These are phyloP conservation scores for Cyaniris semiargus DNA, from an alignment of 2,888 invertebrate species.

Conservation along the genomic window DNA sequence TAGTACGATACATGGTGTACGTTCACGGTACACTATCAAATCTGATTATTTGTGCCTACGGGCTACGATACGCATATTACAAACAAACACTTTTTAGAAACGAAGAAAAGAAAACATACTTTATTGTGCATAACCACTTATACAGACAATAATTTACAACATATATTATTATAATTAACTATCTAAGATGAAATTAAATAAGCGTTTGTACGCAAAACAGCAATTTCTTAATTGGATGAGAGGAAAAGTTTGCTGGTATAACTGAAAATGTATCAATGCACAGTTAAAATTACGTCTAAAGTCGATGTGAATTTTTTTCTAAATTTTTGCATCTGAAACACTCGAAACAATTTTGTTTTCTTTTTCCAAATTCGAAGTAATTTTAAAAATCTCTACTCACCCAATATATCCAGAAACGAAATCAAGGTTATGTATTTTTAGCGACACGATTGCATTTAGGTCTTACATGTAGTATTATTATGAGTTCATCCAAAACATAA, in stretches of 20 bases:
- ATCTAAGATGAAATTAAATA: not conserved
- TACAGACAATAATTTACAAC: not conserved
- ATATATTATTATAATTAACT: not conserved
- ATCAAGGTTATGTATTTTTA: conserved; percentile 20
- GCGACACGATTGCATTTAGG: conserved; percentile 8
- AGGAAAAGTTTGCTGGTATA: too few species aligned
- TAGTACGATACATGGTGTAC: conserved; percentile 58
- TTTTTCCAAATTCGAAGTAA: not conserved
- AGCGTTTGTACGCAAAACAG: not conserved
- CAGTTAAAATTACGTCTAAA: too few species aligned
- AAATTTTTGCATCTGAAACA: not conserved
- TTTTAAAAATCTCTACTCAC: not conserved
- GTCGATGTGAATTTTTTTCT: too few species aligned
- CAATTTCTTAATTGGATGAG: too few species aligned
- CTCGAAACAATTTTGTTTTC: not conserved
- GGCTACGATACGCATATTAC: conserved; percentile 56
- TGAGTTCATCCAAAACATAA: not conserved
- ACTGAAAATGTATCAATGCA: too few species aligned
- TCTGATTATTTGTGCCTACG: conserved; percentile 61
- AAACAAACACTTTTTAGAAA: conserved; percentile 8
- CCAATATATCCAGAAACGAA: not conserved
- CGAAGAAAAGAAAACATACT: not conserved
- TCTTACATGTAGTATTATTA: conserved; percentile 1
- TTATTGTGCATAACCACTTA: not conserved
- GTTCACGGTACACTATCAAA: conserved; percentile 47